Evolutionary conservation across 2,113 vertebrate genomes (phyloP), one percentile per base, ranked within the genome.

Genomic region (Amphilophus citrinellus): DNA sequence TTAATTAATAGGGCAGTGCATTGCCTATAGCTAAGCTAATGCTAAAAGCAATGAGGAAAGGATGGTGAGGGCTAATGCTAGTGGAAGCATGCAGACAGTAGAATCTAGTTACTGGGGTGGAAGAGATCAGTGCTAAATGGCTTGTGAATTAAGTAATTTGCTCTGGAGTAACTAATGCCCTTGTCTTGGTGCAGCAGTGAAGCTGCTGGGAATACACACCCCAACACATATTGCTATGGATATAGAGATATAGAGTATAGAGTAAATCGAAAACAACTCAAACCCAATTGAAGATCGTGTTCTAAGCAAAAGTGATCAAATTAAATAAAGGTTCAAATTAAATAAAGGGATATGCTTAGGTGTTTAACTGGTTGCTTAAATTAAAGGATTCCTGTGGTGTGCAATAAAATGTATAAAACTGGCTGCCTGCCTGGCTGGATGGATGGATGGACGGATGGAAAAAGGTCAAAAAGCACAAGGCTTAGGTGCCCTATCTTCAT

Each of bases 61-160:
- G 18, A 87, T 84, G 7, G 24, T 20, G 7, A 32, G 50, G 47
- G 92, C 84, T 91, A 91, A 91, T 88, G 84, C 84, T 87, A 76
- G 65, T 22, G 79, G 85, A 93, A 86, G 44, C 24, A 77, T 71
- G 66, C 84, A 84, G 77, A 93, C 88, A 82, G 85, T 42, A 11
- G 76, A 50, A 47, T 91, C 27, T 83, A 79, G 81, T 91, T 85
- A 85, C 82, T 82, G 59, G 62, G 68, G 75, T 85, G 84, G 81
- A 93, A 91, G 90, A 91, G 62, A 83, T 88, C 81, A 58, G 71
- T 39, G 84, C 44, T 91, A 90, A 95, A 92, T 88, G 91, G 87
- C 73, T 85, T 85, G 84, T 84, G 91, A 88, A 89, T 92, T 90
- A 90, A 88, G 87, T 63, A 76, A 94, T 95, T 94, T 93, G 68